phyloP scores from a whole-genome alignment of 2,113 vertebrate genomes.

The Aphyosemion australe region DNA sequence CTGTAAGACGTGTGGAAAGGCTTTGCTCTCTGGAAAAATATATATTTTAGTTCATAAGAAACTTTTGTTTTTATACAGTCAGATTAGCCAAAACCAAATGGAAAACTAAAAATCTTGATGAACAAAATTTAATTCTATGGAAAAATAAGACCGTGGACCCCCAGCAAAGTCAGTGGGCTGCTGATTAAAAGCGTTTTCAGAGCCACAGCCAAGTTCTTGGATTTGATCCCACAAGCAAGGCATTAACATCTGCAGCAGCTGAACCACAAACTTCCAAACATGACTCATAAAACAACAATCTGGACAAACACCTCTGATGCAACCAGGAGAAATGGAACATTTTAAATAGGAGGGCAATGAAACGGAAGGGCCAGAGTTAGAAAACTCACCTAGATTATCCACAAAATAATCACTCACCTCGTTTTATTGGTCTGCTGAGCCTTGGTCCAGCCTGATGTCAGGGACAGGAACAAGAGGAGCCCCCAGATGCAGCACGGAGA shows the following conservation, averaged over 20 bases:
- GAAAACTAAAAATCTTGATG: too few relatives aligned
- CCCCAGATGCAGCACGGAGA: slow-evolving; percentile 49
- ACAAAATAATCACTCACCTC: slow-evolving; percentile 63
- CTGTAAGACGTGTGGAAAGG: not conserved
- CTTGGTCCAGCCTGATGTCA: slow-evolving; percentile 57
- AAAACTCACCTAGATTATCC: not conserved
- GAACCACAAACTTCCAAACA: slow-evolving; percentile 8
- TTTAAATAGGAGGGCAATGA: too few relatives aligned
- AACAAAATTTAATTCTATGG: slow-evolving; percentile 6
- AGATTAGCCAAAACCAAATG: too few relatives aligned
- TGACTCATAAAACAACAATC: too few relatives aligned
- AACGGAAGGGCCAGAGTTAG: too few relatives aligned
- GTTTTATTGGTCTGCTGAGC: slow-evolving; percentile 69
- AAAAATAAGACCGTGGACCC: slow-evolving; percentile 13
- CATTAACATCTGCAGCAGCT: slow-evolving; percentile 60
- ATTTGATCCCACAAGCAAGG: slow-evolving; percentile 53
- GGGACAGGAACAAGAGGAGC: slow-evolving; percentile 59
- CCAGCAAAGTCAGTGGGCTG: slow-evolving; percentile 30
- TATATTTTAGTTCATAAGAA: too few relatives aligned
- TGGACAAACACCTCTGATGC: too few relatives aligned
- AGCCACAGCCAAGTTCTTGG: slow-evolving; percentile 32
- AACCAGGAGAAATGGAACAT: too few relatives aligned
- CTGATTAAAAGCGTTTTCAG: slow-evolving; percentile 39
- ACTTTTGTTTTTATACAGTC: too few relatives aligned
- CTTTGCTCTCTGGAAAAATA: too few relatives aligned